phyloP scores from a whole-genome alignment of 2,113 vertebrate genomes.

The Lonchura striata region DNA sequence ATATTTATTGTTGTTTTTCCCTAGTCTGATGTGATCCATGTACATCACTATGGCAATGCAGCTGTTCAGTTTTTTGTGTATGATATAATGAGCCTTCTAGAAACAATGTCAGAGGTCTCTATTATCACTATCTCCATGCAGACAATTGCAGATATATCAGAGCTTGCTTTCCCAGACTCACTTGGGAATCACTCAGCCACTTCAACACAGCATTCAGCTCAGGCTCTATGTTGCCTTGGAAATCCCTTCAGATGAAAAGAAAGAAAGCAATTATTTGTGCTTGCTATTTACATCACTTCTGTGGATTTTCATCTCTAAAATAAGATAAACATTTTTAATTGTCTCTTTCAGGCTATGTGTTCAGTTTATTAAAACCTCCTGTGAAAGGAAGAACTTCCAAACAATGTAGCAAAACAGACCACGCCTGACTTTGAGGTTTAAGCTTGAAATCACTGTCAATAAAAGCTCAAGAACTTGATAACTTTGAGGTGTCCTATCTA shows the following conservation, averaged over 20 bases:
- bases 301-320: not conserved
- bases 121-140: not conserved
- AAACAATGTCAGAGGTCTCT: not conserved
- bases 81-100: not conserved
- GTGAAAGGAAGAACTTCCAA: not conserved
- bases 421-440: not conserved
- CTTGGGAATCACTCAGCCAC: not conserved
- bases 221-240: not conserved
- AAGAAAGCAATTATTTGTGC: not conserved
- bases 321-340: not conserved
- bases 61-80: not conserved
- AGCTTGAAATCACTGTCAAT: not conserved
- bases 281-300: not conserved
- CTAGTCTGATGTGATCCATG: not conserved
- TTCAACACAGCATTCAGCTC: not conserved
- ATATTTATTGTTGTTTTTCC: not conserved
- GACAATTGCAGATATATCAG: not conserved
- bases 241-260: not conserved
- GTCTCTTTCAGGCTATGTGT: not conserved
- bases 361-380: not conserved
- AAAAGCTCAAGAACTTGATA: not conserved
- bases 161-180: not conserved
- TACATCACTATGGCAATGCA: not conserved
- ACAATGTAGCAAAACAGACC: not conserved
- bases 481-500: not conserved